A percentile compares a stretch with the other conserved stretches of the same genome.
phyloP scores from a whole-genome alignment of 2,888 invertebrate genomes.

The Serrognathus titanus region DNA sequence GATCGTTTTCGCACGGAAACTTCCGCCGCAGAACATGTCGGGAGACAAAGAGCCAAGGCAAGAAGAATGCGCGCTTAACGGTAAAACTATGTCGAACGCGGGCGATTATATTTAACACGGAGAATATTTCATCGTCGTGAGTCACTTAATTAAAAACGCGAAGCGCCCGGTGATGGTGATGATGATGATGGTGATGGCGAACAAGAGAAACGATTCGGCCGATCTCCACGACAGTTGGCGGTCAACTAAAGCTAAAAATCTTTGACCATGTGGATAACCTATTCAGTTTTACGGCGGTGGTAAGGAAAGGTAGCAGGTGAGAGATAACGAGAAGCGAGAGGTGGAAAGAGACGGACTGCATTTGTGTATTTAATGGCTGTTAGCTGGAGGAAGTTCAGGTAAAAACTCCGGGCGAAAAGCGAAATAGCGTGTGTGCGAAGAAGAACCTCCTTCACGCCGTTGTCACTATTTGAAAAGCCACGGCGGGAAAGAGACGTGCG shows the following conservation, averaged over 20 bases:
- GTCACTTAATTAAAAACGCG: background rate
- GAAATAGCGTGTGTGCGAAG: constrained; percentile 11
- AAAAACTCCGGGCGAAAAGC: constrained; percentile 15
- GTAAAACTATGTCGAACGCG: no score
- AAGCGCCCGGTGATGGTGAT: background rate
- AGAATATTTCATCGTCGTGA: background rate
- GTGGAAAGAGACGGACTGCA: background rate
- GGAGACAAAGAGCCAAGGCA: no score
- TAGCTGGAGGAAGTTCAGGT: constrained; percentile 20
- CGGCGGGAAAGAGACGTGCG: background rate
- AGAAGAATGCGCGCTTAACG: no score
- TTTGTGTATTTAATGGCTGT: constrained; percentile 6
- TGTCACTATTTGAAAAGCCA: no score
- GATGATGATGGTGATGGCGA: background rate
- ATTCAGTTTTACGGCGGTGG: constrained; percentile 8
- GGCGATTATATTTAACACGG: no score
- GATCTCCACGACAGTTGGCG: constrained; percentile 11
- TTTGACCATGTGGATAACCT: constrained; percentile 13
- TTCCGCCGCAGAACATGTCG: constrained; percentile 44
- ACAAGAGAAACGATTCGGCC: background rate
- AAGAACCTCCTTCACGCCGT: background rate
- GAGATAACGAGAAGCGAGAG: background rate
- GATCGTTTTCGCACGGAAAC: constrained; percentile 41
- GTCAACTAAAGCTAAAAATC: constrained; percentile 15
- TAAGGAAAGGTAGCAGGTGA: constrained; percentile 8